Conservation (phyloP, 2,797 vertebrate genomes). For the Sebastes taczanowskii region DNA sequence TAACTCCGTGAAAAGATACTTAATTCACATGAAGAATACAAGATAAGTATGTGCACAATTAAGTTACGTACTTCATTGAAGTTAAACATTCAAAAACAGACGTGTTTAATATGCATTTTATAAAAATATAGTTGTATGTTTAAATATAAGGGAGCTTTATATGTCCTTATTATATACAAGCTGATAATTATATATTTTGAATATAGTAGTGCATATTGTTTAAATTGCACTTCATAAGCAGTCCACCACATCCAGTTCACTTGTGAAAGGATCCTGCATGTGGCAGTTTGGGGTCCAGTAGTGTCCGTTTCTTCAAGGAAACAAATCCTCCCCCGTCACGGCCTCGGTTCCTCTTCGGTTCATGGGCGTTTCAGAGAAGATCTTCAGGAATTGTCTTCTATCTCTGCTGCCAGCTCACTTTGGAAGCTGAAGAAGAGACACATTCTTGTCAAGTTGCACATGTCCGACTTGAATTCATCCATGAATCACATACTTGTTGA, state of each 20-base stretch:
- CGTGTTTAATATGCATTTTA: slow-evolving; percentile 35
- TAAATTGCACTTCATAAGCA: slow-evolving; percentile 40
- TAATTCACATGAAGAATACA: slow-evolving; percentile 6
- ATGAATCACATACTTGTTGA: slow-evolving; percentile 33
- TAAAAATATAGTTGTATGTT: slow-evolving; percentile 59
- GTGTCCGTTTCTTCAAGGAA: not conserved
- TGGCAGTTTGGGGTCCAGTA: slow-evolving; percentile 13
- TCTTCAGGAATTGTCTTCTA: slow-evolving; percentile 31
- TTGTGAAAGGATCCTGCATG: not conserved
- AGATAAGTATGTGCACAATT: slow-evolving; percentile 19
- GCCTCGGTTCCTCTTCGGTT: slow-evolving; percentile 16
- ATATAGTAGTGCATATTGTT: slow-evolving; percentile 20
- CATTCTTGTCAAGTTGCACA: slow-evolving; percentile 67
- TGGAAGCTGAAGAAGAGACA: slow-evolving; percentile 70
- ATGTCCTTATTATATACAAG: slow-evolving; percentile 52
- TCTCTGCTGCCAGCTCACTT: slow-evolving; percentile 34
- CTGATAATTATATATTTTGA: slow-evolving; percentile 19
- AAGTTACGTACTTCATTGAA: slow-evolving; percentile 57
- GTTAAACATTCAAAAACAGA: slow-evolving; percentile 32
- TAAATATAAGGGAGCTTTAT: slow-evolving; percentile 50
- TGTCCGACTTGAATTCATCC: slow-evolving; percentile 51
- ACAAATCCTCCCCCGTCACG: not conserved
- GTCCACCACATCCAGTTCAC: slow-evolving; percentile 22
- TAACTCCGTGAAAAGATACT: not conserved
- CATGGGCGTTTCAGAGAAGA: not conserved